A percentile compares a stretch with the other conserved stretches of the same genome.
phyloP scores from a whole-genome alignment of 2,797 vertebrate species.

The Micrastur ruficollis region DNA sequence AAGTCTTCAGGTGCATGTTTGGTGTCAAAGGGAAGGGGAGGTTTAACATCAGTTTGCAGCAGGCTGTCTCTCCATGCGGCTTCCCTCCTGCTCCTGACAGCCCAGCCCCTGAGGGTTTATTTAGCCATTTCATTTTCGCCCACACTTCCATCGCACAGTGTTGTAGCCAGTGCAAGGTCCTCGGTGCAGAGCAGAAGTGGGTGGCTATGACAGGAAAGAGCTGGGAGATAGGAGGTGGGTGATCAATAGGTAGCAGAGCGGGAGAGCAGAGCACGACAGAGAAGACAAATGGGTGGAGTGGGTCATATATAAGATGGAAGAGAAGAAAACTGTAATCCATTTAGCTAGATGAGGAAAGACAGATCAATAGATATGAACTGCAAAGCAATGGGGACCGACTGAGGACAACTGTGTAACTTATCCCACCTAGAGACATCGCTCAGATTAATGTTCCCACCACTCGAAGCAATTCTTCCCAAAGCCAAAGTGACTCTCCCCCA shows the following conservation, averaged over 20 bases:
- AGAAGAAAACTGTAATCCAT: conserved; percentile 58
- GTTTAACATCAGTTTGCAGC: background rate
- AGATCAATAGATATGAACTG: conserved; percentile 64
- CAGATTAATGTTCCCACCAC: background rate
- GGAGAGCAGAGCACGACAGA: background rate
- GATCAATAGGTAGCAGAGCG: conserved; percentile 17
- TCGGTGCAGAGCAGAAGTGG: background rate
- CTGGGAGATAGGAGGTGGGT: background rate
- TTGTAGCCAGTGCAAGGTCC: background rate
- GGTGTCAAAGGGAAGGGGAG: background rate
- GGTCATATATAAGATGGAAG: conserved; percentile 52
- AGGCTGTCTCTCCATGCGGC: background rate
- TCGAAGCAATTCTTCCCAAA: background rate
- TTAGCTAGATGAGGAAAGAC: conserved; percentile 54
- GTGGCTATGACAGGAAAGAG: background rate
- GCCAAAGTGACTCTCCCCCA: background rate
- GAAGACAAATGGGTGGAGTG: conserved; percentile 27
- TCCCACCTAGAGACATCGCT: background rate
- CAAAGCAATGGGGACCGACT: background rate
- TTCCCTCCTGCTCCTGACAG: background rate
- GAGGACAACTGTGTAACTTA: conserved; percentile 44
- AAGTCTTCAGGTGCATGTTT: background rate
- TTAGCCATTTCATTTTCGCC: background rate
- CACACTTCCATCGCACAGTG: accelerated
- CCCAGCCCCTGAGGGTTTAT: background rate